Evolutionary conservation across 2,888 invertebrate species (phyloP).

Genomic region (Drosophila mercatorum): DNA sequence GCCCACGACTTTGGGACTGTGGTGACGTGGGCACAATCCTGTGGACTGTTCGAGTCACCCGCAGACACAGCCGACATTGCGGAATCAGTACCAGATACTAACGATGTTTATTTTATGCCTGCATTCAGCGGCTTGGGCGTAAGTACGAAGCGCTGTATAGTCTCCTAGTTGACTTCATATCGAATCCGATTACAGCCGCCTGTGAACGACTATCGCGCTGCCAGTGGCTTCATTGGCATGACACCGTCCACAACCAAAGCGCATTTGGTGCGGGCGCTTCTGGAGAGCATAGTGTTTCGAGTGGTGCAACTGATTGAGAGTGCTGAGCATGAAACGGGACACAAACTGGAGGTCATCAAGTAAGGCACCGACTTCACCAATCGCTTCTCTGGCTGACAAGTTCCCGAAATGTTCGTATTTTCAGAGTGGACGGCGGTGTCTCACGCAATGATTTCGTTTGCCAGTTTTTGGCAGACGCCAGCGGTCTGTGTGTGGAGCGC

Average conservation of each 20-base stretch:
- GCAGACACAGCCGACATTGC: slow-evolving; percentile 89
- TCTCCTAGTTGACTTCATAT: not conserved
- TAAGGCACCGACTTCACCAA: slow-evolving; percentile 72
- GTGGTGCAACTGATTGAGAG: slow-evolving; percentile 91
- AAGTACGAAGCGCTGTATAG: slow-evolving; percentile 60
- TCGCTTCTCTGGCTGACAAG: fast-evolving
- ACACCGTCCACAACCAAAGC: slow-evolving; percentile 89
- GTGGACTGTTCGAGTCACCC: slow-evolving; percentile 88
- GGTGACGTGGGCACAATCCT: slow-evolving; percentile 92
- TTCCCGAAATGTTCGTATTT: not conserved
- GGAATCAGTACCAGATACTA: slow-evolving; percentile 88
- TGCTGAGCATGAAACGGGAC: slow-evolving; percentile 89
- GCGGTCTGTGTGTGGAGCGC: slow-evolving; percentile 90
- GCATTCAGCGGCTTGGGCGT: slow-evolving; percentile 95
- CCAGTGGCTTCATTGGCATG: slow-evolving; percentile 90
- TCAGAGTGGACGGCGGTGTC: slow-evolving; percentile 98
- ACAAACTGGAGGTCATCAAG: slow-evolving; percentile 87
- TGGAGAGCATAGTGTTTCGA: slow-evolving; percentile 94
- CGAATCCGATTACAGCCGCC: slow-evolving; percentile 88
- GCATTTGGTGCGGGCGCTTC: slow-evolving; percentile 92
- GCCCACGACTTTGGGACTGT: slow-evolving; percentile 95
- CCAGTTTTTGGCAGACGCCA: slow-evolving; percentile 94
- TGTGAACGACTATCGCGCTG: slow-evolving; percentile 93
- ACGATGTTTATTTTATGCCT: slow-evolving; percentile 94
- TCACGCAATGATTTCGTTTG: slow-evolving; percentile 96